phyloP scores from a whole-genome alignment of 35 echinoderm and acorn worm species.

The Heliocidaris tuberculata region DNA sequence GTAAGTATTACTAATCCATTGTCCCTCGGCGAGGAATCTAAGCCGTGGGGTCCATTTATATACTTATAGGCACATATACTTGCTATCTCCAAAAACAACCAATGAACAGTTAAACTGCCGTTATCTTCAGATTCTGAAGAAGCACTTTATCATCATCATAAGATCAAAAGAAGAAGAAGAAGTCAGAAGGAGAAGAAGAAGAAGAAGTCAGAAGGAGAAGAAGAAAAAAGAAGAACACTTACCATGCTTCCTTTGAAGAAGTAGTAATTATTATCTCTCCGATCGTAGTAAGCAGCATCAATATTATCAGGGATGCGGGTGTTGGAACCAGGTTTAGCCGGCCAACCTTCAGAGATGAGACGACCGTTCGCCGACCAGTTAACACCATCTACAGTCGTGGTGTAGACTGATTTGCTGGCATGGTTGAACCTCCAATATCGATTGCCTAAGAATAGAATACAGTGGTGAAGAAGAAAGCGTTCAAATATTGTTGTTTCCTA shows the following conservation, averaged over 20 bases:
- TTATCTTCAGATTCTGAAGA: too few species aligned
- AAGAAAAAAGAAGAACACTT: neutral
- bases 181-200: too few species aligned
- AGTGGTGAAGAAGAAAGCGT: neutral
- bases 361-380: conserved; percentile 54
- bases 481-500: too few species aligned
- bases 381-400: conserved; percentile 36
- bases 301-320: conserved; percentile 84
- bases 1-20: too few species aligned
- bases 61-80: too few species aligned
- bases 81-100: too few species aligned
- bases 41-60: too few species aligned
- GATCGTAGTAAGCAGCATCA: conserved; percentile 85
- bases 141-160: too few species aligned
- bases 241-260: conserved; percentile 89
- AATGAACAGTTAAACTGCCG: too few species aligned
- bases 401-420: conserved; percentile 30
- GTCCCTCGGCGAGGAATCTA: too few species aligned
- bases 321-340: conserved; percentile 59
- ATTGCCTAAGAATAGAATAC: conserved; percentile 46
- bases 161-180: too few species aligned
- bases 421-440: conserved; percentile 71
- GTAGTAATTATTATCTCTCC: conserved; percentile 84
- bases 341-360: conserved; percentile 77
- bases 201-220: too few species aligned